Conservation (phyloP, 23 tunicate genomes). For the Ciona savignyi region DNA sequence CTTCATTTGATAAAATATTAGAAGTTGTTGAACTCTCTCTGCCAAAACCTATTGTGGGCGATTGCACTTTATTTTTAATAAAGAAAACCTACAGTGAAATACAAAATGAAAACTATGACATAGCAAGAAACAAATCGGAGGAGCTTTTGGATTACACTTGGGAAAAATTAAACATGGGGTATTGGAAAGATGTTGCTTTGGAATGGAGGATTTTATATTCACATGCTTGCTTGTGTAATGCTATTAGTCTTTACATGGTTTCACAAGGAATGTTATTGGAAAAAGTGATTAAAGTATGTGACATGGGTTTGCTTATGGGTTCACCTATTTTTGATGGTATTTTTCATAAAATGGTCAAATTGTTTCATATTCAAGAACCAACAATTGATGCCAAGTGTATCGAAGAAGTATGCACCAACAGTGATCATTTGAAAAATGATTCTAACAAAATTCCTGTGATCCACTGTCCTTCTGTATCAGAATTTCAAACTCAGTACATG, state of each 20-base stretch:
- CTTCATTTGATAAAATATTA: not conserved
- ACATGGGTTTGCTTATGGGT: slow-evolving; percentile 90
- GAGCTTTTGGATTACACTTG: slow-evolving; percentile 51
- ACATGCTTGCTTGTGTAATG: slow-evolving; percentile 50
- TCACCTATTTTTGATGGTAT: slow-evolving; percentile 42
- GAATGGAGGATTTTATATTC: slow-evolving; percentile 45
- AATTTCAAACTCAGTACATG: slow-evolving; percentile 27
- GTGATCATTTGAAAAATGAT: not conserved
- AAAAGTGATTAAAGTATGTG: slow-evolving; percentile 68
- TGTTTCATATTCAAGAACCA: not conserved
- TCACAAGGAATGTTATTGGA: slow-evolving; percentile 1
- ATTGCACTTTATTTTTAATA: not conserved
- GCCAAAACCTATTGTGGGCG: not conserved
- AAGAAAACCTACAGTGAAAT: not conserved
- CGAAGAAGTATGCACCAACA: not conserved
- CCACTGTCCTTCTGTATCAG: slow-evolving; percentile 21
- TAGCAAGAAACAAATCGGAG: not conserved
- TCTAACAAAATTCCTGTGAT: slow-evolving; percentile 14
- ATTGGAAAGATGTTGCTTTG: slow-evolving; percentile 83
- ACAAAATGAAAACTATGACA: slow-evolving; percentile 1
- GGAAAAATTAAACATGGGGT: slow-evolving; percentile 76
- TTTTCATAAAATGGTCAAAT: slow-evolving; percentile 38
- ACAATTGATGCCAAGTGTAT: too few relatives aligned
- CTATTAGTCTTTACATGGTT: slow-evolving; percentile 1
- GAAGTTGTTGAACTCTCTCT: not conserved